Base-by-base conservation (phyloP, 2,888 invertebrate species). In the Pogonocherus hispidulus region DNA sequence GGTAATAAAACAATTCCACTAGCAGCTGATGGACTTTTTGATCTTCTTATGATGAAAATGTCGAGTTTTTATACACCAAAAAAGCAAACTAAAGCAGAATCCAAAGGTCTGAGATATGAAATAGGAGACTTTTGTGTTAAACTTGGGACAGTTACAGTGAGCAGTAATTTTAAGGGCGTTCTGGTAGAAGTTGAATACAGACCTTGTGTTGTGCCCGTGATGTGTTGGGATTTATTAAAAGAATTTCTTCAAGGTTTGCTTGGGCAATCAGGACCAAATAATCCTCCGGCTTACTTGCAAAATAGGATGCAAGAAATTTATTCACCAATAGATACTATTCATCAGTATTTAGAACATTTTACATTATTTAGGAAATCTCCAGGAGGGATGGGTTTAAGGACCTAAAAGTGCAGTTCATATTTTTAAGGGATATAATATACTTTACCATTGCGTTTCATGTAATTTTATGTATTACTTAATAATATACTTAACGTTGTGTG, bases 291-390 rank as follows among this genome's bases (percentile, higher is more conserved):
- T 76, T 94, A 92, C 81, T 86, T 94, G 0, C 87, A 92, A 81
- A 90, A 89, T 76, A 89, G 92, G 71, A 92, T 94, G 91, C 94
- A 93, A 81, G 94, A 94, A 57, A 89, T 94, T 63, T 97, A 96
- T 85, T 93, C 94, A 23, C 96, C 98, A 0, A 92, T 95, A 76
- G 97, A 98, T 83, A 97, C 97, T 0, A 92, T 97, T 71, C 94
- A 95, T 77, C 98, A 98, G 83, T 98, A 98, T 83, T 87, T 97
- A 81, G 97, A 98, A 86, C 96, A 97, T 82, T 98, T 98, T 83
- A 94, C 93, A 70, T 91, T 93, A 64, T 96, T 95, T 79, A 90
- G 96, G 66, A 98, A 97, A 83, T 88, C 91, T 0, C 90, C 92
- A 0, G 91, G 91, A 0, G 91, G 91, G 8, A 84, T 87, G 60